Conservation (phyloP, 2,113 vertebrate genomes). For the Poeciliopsis retropinna region DNA sequence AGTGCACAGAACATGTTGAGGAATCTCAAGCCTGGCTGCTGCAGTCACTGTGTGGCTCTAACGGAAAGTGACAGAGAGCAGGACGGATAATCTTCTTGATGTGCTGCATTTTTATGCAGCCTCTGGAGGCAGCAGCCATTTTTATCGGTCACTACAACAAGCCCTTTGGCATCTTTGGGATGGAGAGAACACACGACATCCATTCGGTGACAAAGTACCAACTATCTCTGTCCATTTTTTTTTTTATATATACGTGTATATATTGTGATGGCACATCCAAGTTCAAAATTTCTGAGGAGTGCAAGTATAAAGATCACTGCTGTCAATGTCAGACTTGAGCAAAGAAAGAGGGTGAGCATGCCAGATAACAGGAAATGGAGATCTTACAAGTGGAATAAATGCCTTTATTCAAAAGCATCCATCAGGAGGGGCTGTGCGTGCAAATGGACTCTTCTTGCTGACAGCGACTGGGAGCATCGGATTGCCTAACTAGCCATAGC, state of each 20-base stretch:
- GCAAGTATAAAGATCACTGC: not conserved
- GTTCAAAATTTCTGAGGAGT: conserved; percentile 2
- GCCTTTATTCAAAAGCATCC: conserved; percentile 41
- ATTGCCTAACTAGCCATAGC: conserved; percentile 29
- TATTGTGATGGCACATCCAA: conserved; percentile 18
- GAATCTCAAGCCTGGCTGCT: not conserved
- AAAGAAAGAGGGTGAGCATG: not conserved
- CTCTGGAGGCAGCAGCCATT: conserved; percentile 43
- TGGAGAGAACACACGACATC: conserved; percentile 32
- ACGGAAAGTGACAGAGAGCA: conserved; percentile 2
- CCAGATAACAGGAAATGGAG: conserved; percentile 24
- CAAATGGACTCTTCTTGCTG: conserved; percentile 9
- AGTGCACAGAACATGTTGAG: conserved; percentile 20
- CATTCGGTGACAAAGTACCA: conserved; percentile 53
- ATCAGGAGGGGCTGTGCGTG: conserved; percentile 17
- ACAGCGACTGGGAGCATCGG: conserved; percentile 7
- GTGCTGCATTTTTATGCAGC: conserved; percentile 24
- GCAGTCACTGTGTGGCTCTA: not conserved
- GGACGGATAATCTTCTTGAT: conserved; percentile 36
- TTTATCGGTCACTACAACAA: conserved; percentile 59
- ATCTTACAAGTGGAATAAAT: conserved; percentile 40
- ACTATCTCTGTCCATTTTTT: conserved; percentile 61
- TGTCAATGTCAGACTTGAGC: not conserved
- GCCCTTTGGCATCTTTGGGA: conserved; percentile 31
- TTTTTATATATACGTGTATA: not conserved